Evolutionary conservation across 2,888 invertebrate species (phyloP).

Genomic region (Ganaspis brasiliensis): DNA sequence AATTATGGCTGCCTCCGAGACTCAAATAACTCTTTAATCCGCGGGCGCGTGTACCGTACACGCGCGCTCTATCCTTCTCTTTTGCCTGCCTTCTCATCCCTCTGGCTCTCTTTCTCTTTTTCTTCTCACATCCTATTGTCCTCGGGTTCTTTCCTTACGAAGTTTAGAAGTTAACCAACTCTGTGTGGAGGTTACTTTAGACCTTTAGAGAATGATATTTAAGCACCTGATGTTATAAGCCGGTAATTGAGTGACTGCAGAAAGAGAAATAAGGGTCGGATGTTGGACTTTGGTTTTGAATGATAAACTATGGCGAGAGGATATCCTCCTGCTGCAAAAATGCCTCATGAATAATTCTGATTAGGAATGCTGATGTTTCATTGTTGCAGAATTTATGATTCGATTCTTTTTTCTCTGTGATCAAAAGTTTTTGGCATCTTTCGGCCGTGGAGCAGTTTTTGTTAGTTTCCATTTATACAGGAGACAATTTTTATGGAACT

Average conservation of each 20-base stretch:
- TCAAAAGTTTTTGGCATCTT: not conserved
- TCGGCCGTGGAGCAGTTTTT: too few relatives aligned
- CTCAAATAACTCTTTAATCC: slow-evolving; percentile 81
- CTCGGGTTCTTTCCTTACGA: slow-evolving; percentile 31
- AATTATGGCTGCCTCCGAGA: slow-evolving; percentile 80
- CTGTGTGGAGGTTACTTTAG: not conserved
- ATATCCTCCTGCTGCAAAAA: slow-evolving; percentile 5
- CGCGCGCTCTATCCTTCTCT: slow-evolving; percentile 65
- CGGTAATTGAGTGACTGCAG: slow-evolving; percentile 32
- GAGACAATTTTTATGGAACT: too few relatives aligned
- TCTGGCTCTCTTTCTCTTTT: slow-evolving; percentile 39
- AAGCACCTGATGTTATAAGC: slow-evolving; percentile 38
- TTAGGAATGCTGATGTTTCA: not conserved
- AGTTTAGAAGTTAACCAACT: slow-evolving; percentile 12
- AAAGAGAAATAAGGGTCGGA: slow-evolving; percentile 3
- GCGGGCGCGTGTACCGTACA: slow-evolving; percentile 76
- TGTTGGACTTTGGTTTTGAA: slow-evolving; percentile 2
- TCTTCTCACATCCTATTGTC: slow-evolving; percentile 44
- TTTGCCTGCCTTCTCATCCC: slow-evolving; percentile 55
- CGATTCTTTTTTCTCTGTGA: not conserved
- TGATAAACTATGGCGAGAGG: slow-evolving; percentile 2
- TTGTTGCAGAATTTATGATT: slow-evolving; percentile 25
- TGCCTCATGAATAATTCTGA: slow-evolving; percentile 29
- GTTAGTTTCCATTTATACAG: too few relatives aligned
- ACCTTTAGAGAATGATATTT: slow-evolving; percentile 26